These are phyloP conservation scores for Xestia c-nigrum DNA, from an alignment of 2,888 invertebrate species.

Conservation along the genomic window DNA sequence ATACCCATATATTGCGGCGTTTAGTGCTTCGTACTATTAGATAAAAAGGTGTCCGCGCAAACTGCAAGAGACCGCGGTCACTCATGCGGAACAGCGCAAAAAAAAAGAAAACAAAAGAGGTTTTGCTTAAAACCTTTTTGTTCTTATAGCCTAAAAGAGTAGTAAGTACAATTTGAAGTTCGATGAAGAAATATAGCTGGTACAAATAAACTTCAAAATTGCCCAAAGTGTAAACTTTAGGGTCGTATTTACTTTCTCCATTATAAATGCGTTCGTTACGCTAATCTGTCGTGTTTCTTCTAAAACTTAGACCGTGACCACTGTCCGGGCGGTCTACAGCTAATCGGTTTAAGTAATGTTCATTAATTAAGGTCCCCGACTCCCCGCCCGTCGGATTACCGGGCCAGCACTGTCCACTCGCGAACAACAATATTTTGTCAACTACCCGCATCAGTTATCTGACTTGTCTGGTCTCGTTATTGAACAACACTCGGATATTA, in stretches of 20 bases:
- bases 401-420: slow-evolving; percentile 73
- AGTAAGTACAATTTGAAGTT: slow-evolving; percentile 1
- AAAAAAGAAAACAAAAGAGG: slow-evolving; percentile 12
- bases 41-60: slow-evolving; percentile 61
- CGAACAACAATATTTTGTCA: slow-evolving; percentile 84
- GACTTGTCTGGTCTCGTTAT: slow-evolving; percentile 64
- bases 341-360: slow-evolving; percentile 87
- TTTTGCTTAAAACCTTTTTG: slow-evolving; percentile 8
- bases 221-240: slow-evolving; percentile 35
- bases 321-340: slow-evolving; percentile 77
- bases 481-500: slow-evolving; percentile 67
- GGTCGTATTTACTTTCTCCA: slow-evolving; percentile 39
- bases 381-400: slow-evolving; percentile 78
- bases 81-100: slow-evolving; percentile 18
- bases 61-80: slow-evolving; percentile 61
- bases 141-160: not conserved
- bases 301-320: slow-evolving; percentile 68
- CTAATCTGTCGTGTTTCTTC: slow-evolving; percentile 64
- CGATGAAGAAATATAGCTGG: slow-evolving; percentile 6
- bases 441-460: slow-evolving; percentile 73
- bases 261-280: slow-evolving; percentile 62
- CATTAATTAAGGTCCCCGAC: slow-evolving; percentile 81
- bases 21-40: slow-evolving; percentile 67
- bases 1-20: slow-evolving; percentile 72
- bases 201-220: not conserved